Conservation (phyloP, 2,113 vertebrate species). For the Hassar affinis region DNA sequence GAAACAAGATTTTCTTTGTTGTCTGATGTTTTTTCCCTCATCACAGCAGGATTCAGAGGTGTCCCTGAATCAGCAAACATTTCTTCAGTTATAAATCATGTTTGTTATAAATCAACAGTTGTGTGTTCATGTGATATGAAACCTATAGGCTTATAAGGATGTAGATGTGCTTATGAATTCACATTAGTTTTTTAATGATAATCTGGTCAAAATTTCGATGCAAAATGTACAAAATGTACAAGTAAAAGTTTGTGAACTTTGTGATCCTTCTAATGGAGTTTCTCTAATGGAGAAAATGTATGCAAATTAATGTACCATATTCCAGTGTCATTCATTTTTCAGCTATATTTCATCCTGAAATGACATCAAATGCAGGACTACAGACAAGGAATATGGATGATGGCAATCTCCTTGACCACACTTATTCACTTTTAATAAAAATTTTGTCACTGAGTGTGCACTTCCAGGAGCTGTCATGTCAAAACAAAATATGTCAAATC, state of each 20-base stretch:
- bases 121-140: background rate
- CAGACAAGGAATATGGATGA: background rate
- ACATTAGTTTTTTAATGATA: background rate
- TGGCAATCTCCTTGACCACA: background rate
- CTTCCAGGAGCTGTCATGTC: background rate
- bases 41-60: background rate
- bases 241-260: background rate
- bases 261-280: background rate
- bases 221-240: too few species aligned
- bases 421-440: conserved; percentile 14
- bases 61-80: background rate
- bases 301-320: background rate
- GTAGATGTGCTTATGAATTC: background rate
- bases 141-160: background rate
- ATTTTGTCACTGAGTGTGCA: background rate
- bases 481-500: background rate
- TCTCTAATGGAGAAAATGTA: background rate
- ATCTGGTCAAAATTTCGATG: background rate
- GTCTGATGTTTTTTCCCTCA: background rate
- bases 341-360: background rate
- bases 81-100: background rate
- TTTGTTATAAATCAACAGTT: too few species aligned
- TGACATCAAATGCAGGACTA: background rate
- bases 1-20: background rate
- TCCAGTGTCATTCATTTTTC: background rate